Conservation (phyloP, 2,113 vertebrate genomes). For the Amphiprion ocellaris region DNA sequence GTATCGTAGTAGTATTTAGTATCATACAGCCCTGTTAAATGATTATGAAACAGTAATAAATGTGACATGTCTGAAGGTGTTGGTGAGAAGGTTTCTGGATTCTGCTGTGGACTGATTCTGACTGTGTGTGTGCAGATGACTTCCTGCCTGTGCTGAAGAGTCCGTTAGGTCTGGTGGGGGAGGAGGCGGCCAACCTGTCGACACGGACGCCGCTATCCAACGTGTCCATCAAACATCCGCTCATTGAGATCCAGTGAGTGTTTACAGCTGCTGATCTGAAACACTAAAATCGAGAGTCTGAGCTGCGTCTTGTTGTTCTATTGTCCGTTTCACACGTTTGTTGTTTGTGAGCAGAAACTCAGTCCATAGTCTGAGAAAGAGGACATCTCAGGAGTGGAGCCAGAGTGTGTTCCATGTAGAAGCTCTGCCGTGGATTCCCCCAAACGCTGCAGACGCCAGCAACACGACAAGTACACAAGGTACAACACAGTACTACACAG, state of each 20-base stretch:
- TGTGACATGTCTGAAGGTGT: no score
- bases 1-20: no score
- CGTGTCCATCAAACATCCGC: slow-evolving; percentile 94
- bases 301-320: neutral
- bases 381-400: slow-evolving; percentile 79
- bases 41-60: no score
- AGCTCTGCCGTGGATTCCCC: neutral
- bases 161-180: slow-evolving; percentile 89
- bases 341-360: slow-evolving; percentile 87
- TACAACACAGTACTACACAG: neutral
- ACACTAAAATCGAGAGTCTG: no score
- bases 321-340: neutral
- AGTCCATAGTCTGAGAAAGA: slow-evolving; percentile 86
- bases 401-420: slow-evolving; percentile 78
- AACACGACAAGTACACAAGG: neutral
- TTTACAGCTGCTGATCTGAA: no score
- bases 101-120: neutral
- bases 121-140: slow-evolving; percentile 72
- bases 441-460: neutral
- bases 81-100: no score
- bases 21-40: no score
- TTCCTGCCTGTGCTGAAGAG: slow-evolving; percentile 90
- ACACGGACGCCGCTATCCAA: slow-evolving; percentile 85
- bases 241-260: slow-evolving; percentile 96
- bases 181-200: slow-evolving; percentile 84